Base-by-base conservation (phyloP, 2,888 invertebrate genomes). In the Euplexia lucipara region DNA sequence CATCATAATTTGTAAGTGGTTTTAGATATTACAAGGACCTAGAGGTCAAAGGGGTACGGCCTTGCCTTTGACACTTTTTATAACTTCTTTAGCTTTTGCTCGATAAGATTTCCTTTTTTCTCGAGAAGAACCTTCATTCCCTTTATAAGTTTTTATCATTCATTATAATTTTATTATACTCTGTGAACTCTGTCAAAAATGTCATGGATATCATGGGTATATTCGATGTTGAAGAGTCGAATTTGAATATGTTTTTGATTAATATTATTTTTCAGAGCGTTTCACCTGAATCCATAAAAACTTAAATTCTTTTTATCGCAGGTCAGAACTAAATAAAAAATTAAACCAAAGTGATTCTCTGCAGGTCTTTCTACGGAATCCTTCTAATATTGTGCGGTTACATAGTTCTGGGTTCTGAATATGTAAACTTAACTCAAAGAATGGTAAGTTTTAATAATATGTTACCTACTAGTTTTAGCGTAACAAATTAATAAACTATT, bases 351-450 rank as follows among this genome's bases (percentile, higher is more conserved):
- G 72, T 72, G 72, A 51, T 58, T 72, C 39, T 30, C 41, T 61
- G 16, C 58, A 81, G 56, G 59, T 44, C 47, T 26, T 73, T 51
- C 54, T 75, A 59, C 30, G 45, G 22, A 45, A 70, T 78, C 4
- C 45, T 66, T 79, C 12, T 75, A 57, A 41, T 72, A 69, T 70
- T 70, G 42, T 62, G 57, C 54, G 48, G 18, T 22, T 53, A 44
- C 39, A 39, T 58, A 49, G 34, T 51, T 54, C 10, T 49, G 18
- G 57, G n/a, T 61, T 26, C 37, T 8, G 47, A 52, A 47, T 52
- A 64, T 65, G 56, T 49, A 52, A 60, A 51, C 6, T 14, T 3
- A 12, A 18, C 18, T 8, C 37, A 8, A 18, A 2, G 3, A 52
- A 42, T 10, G 35, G 70, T 70, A 37, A 14, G 51, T 37, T 42